Evolutionary conservation across 2,888 invertebrate genomes (phyloP), one percentile per base, ranked within the genome.

Genomic region (Drosophila mimica): DNA sequence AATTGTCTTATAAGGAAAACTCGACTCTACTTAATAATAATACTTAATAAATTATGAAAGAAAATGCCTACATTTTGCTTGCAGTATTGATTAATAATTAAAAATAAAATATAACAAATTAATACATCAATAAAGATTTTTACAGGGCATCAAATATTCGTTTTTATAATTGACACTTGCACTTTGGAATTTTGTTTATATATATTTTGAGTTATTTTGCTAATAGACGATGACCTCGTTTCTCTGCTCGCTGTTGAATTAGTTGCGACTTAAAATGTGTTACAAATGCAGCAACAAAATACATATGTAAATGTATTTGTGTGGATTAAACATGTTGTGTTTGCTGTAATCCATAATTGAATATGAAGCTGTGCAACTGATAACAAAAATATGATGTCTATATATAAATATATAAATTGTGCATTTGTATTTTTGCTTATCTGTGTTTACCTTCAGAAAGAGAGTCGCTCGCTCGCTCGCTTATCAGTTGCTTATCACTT

Each of bases 221-320:
- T 71, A 81, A 76, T 71, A 81, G 86, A 65, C 86, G 83, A 72
- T 81, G 83, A 81, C 83, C 83, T 81, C 79, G 81, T 68, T 79
- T 74, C 61, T 43, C 33, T 64, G 64, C 59, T 63, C 61, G 56
- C 57, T 51, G 48, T 63, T 54, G 51, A 53, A 60, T 67, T 76
- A 54, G 46, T 33, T 63, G 61, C 43, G 62, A 63, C 67, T 65
- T 63, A 43, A 80, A 75, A 77, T 73, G 77, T 80, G 56, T 68
- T 71, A 70, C 69, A 65, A 79, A 76, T 79, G 57, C 56, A 64
- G 56, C 61, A 62, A 73, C 67, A 72, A 57, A 76, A 56, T 64
- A 46, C 46, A 25, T 25, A 46, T 52, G 34, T 38, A 38, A 49
- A 43, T 38, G 8, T 20, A 53, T 36, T 17, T 11, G 54, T 53